Percentiles rank a stretch among this genome's conserved stretches.
Evolutionary conservation across 2,797 vertebrate species (phyloP).

Genomic region (Chaenodraco wilsoni): DNA sequence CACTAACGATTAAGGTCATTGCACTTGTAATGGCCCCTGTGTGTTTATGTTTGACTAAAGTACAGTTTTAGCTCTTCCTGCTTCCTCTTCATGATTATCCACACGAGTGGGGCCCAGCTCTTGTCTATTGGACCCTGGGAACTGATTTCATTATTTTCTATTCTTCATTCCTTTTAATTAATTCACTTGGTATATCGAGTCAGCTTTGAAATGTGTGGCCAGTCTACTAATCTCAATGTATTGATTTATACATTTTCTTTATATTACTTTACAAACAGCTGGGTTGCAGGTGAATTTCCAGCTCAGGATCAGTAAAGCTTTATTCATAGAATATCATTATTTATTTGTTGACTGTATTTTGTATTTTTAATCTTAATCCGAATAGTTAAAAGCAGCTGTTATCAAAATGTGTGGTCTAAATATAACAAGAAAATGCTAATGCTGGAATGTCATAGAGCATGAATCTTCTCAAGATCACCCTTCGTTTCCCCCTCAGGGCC

Average conservation of each 20-base stretch:
- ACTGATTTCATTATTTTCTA: not conserved
- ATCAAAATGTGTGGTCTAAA: not conserved
- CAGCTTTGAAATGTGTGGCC: not conserved
- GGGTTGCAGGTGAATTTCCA: not conserved
- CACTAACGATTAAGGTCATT: slow-evolving; percentile 60
- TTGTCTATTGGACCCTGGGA: not conserved
- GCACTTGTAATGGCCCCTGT: slow-evolving; percentile 20
- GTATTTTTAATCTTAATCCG: not conserved
- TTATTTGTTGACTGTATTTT: not conserved
- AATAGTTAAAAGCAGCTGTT: not conserved
- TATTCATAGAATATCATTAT: not conserved
- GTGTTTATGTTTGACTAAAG: slow-evolving; percentile 52
- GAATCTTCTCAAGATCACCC: slow-evolving; percentile 22
- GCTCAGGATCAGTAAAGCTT: not conserved
- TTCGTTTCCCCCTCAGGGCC: slow-evolving; percentile 11
- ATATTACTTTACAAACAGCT: not conserved
- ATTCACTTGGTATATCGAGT: not conserved
- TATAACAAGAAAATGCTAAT: not conserved
- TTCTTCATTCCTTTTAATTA: not conserved
- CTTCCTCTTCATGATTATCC: not conserved
- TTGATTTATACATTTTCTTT: not conserved
- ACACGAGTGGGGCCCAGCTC: not conserved
- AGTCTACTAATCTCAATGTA: not conserved
- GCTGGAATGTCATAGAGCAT: not conserved
- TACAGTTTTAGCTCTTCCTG: slow-evolving; percentile 19